Evolutionary conservation across 2,888 invertebrate species (phyloP).

Genomic region (Hybos culiciformis): DNA sequence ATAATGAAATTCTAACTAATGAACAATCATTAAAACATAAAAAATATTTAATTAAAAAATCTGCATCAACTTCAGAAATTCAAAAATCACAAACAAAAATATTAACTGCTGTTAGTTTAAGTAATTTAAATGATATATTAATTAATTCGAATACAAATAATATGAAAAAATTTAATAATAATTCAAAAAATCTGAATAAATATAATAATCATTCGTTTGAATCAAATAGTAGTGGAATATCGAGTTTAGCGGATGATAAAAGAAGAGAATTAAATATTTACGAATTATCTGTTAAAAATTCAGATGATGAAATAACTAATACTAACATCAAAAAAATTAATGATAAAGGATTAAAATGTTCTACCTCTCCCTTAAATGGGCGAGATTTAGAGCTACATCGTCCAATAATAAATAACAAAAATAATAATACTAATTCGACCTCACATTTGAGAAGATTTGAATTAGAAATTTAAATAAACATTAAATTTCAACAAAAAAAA

Average conservation of each 20-base stretch:
- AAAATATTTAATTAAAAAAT: background rate
- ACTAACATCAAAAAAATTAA: slow-evolving; percentile 20
- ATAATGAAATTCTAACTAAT: background rate
- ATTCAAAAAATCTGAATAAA: slow-evolving; percentile 13
- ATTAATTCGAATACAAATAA: slow-evolving; percentile 9
- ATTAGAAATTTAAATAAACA: slow-evolving; percentile 30
- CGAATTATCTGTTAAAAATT: too few relatives aligned
- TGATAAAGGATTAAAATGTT: slow-evolving; percentile 22
- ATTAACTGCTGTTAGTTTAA: slow-evolving; percentile 13
- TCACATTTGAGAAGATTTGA: slow-evolving; percentile 47
- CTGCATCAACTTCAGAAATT: background rate
- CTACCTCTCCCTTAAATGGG: slow-evolving; percentile 47
- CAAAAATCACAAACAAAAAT: slow-evolving; percentile 8
- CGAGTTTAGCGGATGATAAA: too few relatives aligned
- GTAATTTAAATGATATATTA: slow-evolving; percentile 12
- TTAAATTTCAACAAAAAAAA: slow-evolving; percentile 2
- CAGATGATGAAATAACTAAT: slow-evolving; percentile 27
- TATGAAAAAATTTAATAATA: slow-evolving; percentile 4
- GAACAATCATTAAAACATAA: background rate
- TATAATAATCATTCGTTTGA: too few relatives aligned
- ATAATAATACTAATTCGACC: slow-evolving; percentile 6
- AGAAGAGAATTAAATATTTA: too few relatives aligned
- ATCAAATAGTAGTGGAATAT: too few relatives aligned
- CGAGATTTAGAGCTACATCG: slow-evolving; percentile 49
- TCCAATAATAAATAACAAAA: slow-evolving; percentile 8